These are phyloP conservation scores for Laticauda colubrina DNA, from an alignment of 2,113 vertebrate species.

Conservation along the genomic window DNA sequence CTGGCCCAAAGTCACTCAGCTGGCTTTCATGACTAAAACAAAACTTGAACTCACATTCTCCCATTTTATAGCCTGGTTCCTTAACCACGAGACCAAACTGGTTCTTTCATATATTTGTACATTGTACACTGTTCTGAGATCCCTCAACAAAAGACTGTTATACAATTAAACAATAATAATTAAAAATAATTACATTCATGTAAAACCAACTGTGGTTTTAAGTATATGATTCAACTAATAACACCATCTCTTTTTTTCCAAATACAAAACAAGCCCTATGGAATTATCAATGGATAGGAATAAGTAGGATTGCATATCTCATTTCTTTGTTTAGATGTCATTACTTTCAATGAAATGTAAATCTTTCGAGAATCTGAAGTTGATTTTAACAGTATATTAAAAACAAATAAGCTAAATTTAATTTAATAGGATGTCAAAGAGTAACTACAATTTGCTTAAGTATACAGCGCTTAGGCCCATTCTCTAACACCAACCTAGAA, in stretches of 20 bases:
- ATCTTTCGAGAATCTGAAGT: background rate
- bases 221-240: background rate
- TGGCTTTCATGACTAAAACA: no score
- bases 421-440: background rate
- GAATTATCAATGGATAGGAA: background rate
- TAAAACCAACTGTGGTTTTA: background rate
- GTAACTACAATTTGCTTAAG: background rate
- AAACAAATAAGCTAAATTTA: background rate
- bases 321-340: background rate
- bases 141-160: background rate
- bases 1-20: no score
- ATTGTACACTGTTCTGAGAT: background rate
- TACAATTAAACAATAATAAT: background rate
- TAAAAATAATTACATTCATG: no score
- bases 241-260: background rate
- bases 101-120: background rate
- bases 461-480: background rate
- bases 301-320: background rate
- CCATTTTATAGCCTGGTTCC: no score
- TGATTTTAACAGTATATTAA: background rate
- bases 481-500: background rate
- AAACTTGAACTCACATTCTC: no score
- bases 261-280: background rate
- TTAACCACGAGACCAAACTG: no score
- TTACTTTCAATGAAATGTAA: background rate